phyloP scores from a whole-genome alignment of 2,113 vertebrate genomes.

The Megalops atlanticus region DNA sequence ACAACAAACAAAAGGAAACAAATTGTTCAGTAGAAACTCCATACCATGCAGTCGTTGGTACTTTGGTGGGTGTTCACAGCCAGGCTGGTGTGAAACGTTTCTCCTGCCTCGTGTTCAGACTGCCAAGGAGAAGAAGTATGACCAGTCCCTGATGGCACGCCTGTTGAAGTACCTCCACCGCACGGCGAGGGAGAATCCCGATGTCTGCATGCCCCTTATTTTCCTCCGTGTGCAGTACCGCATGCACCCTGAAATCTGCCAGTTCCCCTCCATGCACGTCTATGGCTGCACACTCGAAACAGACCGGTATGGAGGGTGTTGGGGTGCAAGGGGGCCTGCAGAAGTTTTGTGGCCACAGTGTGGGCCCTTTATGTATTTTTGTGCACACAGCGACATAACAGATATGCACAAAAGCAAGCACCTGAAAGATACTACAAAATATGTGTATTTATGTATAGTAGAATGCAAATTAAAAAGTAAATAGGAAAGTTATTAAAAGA shows the following conservation, averaged over 20 bases:
- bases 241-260: slow-evolving; percentile 86
- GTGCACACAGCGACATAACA: no score
- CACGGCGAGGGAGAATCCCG: slow-evolving; percentile 41
- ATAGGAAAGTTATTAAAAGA: no score
- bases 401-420: no score
- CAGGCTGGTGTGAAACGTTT: not conserved
- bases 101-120: slow-evolving; percentile 57
- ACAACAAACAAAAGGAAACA: no score
- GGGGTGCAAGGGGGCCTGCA: not conserved
- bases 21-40: no score
- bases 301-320: slow-evolving; percentile 66
- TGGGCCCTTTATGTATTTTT: no score
- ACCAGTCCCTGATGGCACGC: slow-evolving; percentile 81
- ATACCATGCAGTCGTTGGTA: no score
- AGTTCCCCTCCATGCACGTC: slow-evolving; percentile 80
- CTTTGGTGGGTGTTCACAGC: not conserved
- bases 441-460: no score
- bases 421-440: no score
- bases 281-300: slow-evolving; percentile 72
- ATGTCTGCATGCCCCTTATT: slow-evolving; percentile 51
- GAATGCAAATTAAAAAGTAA: no score
- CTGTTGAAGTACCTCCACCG: slow-evolving; percentile 67
- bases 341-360: not conserved
- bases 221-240: slow-evolving; percentile 80
- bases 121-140: slow-evolving; percentile 76